phyloP scores from a whole-genome alignment of 2,113 vertebrate genomes.

The Dunckerocampus dactyliophorus region DNA sequence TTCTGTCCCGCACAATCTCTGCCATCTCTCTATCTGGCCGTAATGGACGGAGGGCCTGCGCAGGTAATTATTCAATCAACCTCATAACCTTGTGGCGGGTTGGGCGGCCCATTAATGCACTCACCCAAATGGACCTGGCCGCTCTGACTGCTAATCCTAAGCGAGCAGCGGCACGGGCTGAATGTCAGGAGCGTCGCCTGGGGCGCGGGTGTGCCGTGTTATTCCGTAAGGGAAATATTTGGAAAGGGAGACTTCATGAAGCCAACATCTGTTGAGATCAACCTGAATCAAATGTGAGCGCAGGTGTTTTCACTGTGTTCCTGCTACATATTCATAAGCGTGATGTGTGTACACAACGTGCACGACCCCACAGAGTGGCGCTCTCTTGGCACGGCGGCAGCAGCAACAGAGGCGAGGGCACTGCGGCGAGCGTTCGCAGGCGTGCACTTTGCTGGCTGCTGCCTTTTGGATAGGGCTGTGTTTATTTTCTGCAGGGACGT shows the following conservation, averaged over 20 bases:
- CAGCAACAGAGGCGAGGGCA: slow-evolving; percentile 51
- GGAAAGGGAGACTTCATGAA: slow-evolving; percentile 34
- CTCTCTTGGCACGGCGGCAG: slow-evolving; percentile 54
- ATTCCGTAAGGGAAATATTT: slow-evolving; percentile 32
- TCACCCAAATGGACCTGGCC: slow-evolving; percentile 65
- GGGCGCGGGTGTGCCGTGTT: slow-evolving; percentile 23
- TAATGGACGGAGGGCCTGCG: slow-evolving; percentile 73
- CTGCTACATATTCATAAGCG: slow-evolving; percentile 57
- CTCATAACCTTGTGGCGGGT: slow-evolving; percentile 73
- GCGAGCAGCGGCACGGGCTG: slow-evolving; percentile 45
- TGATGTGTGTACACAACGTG: slow-evolving; percentile 6
- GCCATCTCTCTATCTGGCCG: slow-evolving; percentile 59
- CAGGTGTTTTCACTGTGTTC: slow-evolving; percentile 56
- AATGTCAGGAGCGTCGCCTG: slow-evolving; percentile 60
- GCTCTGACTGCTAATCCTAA: slow-evolving; percentile 60
- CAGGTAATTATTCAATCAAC: slow-evolving; percentile 77
- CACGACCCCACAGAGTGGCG: slow-evolving; percentile 44
- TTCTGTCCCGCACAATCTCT: slow-evolving; percentile 58
- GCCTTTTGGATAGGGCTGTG: slow-evolving; percentile 67
- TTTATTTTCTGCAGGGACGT: slow-evolving; percentile 77
- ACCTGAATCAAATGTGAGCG: slow-evolving; percentile 50
- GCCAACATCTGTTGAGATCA: slow-evolving; percentile 42
- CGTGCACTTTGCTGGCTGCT: slow-evolving; percentile 48
- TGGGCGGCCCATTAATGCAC: slow-evolving; percentile 67
- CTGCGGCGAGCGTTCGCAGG: slow-evolving; percentile 46